A percentile compares a stretch with the other conserved stretches of the same genome.
phyloP scores from a whole-genome alignment of 2,888 invertebrate species.

The Plutella xylostella region DNA sequence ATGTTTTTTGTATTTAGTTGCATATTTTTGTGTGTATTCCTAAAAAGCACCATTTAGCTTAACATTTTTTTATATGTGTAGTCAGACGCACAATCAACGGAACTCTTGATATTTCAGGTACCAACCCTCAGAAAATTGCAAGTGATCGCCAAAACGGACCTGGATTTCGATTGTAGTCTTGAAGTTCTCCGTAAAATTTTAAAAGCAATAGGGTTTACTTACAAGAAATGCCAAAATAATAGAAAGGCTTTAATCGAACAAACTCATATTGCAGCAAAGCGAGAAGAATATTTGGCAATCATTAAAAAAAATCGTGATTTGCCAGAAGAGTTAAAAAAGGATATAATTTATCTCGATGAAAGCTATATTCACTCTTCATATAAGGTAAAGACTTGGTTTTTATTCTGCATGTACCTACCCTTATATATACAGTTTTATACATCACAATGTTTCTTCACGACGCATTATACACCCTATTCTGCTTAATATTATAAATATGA shows the following conservation, averaged over 20 bases:
- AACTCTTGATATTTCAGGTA: background rate
- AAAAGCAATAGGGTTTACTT: slow-evolving; percentile 1
- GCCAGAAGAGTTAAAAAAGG: slow-evolving; percentile 17
- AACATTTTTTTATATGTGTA: background rate
- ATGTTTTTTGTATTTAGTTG: background rate
- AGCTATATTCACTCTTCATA: slow-evolving; percentile 21
- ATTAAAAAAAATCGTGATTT: slow-evolving; percentile 15
- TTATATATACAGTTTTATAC: too few relatives aligned
- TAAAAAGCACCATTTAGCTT: background rate
- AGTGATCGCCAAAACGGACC: background rate
- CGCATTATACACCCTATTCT: too few relatives aligned
- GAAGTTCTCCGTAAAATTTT: slow-evolving; percentile 1
- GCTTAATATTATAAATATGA: too few relatives aligned
- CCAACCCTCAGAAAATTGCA: slow-evolving; percentile 2
- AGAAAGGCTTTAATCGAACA: slow-evolving; percentile 12
- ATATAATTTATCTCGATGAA: slow-evolving; percentile 24
- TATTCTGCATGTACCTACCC: background rate
- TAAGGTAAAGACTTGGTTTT: slow-evolving; percentile 12
- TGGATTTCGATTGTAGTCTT: slow-evolving; percentile 1
- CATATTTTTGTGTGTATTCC: background rate
- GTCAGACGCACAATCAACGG: background rate
- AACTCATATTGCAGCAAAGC: slow-evolving; percentile 11
- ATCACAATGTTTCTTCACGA: too few relatives aligned
- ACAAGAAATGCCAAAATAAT: slow-evolving; percentile 3
- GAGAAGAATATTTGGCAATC: slow-evolving; percentile 17